phyloP scores from a whole-genome alignment of 2,113 vertebrate genomes.

The Platichthys stellatus region DNA sequence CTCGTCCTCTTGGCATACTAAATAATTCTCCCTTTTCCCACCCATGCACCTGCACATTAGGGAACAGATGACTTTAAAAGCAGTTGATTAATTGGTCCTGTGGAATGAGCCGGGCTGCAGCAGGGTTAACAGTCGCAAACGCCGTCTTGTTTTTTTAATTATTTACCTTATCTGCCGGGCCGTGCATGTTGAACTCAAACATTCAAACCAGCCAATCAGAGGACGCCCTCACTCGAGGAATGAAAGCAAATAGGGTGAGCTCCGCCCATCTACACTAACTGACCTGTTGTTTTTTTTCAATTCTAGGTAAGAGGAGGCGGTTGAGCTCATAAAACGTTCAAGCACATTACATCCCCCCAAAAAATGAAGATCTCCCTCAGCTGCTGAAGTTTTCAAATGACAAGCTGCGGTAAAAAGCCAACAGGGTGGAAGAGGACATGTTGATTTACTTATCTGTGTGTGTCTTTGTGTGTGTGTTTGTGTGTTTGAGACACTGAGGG shows the following conservation, averaged over 20 bases:
- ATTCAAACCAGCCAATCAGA: constrained; percentile 69
- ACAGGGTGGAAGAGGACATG: constrained; percentile 32
- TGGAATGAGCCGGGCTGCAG: background rate
- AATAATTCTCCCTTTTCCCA: background rate
- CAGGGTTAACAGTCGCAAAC: constrained; percentile 35
- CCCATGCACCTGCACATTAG: background rate
- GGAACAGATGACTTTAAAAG: background rate
- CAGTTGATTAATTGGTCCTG: background rate
- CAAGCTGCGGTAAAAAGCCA: constrained; percentile 43
- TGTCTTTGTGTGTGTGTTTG: background rate
- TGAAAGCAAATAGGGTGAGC: constrained; percentile 44
- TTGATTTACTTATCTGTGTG: constrained; percentile 52
- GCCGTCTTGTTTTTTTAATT: constrained; percentile 33
- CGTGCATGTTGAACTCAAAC: constrained; percentile 4
- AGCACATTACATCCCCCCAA: constrained; percentile 16
- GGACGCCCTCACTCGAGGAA: constrained; percentile 14
- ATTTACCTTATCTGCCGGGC: constrained; percentile 47
- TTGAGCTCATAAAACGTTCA: background rate
- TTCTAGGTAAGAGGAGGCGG: constrained; percentile 17
- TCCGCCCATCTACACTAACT: constrained; percentile 32
- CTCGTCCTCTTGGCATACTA: background rate
- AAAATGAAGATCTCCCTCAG: constrained; percentile 1
- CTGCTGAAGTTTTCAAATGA: constrained; percentile 37
- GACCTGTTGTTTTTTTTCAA: constrained; percentile 29
- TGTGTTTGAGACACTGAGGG: constrained; percentile 21